Base-by-base conservation (phyloP, 2,113 vertebrate genomes). In the Crocuta crocuta region DNA sequence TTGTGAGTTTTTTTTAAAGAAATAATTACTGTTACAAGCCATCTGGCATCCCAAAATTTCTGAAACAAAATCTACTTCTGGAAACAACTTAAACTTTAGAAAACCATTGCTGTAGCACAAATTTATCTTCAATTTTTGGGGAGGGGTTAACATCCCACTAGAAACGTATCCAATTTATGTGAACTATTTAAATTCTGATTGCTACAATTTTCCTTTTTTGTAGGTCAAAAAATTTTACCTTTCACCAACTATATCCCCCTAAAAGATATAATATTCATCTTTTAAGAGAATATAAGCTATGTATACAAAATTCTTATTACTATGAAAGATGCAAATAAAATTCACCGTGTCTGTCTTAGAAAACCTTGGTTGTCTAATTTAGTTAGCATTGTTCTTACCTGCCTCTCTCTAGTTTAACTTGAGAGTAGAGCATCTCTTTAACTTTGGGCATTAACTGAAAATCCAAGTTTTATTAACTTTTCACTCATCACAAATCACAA, bases 21-120 rank as follows among this genome's bases (percentile, higher is more conserved):
- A 86, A 83, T 90, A 95, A 97, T 71, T 61, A 83, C 16, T 78
- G 23, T 87, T 66, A 87, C 7, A 94, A 63, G 68, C 7, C 48
- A 79, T 66, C 33, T 93, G 7, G 1, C 31, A 43, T 89, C 35
- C 28, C 87, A 35, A 48, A 39, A 71, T n/a, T 95, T 48, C 15
- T 76, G 35, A 91, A 94, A 91, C 88, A 79, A 68, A 61, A 63
- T 94, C 21, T 95, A 53, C 78, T 71, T 85, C 28, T n/a, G 63
- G 13, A 31, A 87, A 94, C 23, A 71, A 68, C 24, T 82, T 82
- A 71, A 89, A 61, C 19, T 26, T 35, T 86, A 82, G 83, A 24
- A 83, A 63, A 89, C 88, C 9, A 17, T 31, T 16, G 11, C 39
- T 45, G 1, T 74, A 24, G 0, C 23, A 84, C 19, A 87, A 90